Conservation (phyloP, 2,797 vertebrate genomes). For the Distichodus sexfasciatus region DNA sequence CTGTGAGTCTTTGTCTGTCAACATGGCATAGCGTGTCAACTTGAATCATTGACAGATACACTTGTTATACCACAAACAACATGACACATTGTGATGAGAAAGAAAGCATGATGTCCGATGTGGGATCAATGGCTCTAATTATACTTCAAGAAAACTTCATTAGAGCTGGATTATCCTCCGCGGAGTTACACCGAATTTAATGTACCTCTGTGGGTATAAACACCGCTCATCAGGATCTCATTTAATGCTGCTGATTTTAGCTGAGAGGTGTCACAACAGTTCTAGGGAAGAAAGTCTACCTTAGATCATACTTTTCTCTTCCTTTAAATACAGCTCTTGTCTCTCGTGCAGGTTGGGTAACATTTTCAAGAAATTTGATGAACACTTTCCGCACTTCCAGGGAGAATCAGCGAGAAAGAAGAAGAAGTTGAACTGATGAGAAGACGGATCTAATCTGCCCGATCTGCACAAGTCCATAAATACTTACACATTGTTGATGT, state of each 20-base stretch:
- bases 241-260: background rate
- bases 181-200: background rate
- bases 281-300: background rate
- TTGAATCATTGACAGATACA: background rate
- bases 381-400: background rate
- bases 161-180: background rate
- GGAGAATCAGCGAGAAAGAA: background rate
- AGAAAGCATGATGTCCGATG: background rate
- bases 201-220: background rate
- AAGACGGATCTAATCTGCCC: background rate
- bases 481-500: too few relatives aligned
- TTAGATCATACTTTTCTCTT: background rate
- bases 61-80: background rate
- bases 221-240: background rate
- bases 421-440: background rate
- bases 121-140: too few relatives aligned
- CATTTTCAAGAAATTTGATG: conserved; percentile 5
- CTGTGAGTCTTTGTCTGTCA: background rate
- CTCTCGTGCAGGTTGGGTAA: background rate
- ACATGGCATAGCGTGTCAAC: background rate
- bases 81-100: background rate
- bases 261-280: background rate
- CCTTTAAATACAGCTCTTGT: background rate
- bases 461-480: background rate
- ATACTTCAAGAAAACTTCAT: background rate